Percentiles rank a stretch among this genome's conserved stretches.
phyloP scores from a whole-genome alignment of 2,113 vertebrate genomes.

The Chrysemys picta region DNA sequence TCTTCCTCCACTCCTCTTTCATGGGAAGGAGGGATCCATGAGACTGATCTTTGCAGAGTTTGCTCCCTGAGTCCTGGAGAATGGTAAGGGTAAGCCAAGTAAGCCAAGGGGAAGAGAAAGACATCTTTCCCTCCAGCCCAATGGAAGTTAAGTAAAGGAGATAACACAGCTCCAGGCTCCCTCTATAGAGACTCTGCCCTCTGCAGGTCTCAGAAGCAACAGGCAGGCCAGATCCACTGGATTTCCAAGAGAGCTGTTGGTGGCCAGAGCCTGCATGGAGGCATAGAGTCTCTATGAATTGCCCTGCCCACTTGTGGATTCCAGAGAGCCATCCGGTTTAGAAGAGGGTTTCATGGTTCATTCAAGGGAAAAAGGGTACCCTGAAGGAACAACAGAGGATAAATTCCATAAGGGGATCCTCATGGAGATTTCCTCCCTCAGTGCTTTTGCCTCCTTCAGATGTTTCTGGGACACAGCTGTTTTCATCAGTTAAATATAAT shows the following conservation, averaged over 20 bases:
- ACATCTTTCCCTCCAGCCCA: background rate
- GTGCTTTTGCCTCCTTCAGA: background rate
- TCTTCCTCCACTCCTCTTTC: background rate
- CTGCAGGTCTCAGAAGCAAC: slow-evolving; percentile 5
- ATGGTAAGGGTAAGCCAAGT: background rate
- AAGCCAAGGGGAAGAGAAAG: background rate
- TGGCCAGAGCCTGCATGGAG: background rate
- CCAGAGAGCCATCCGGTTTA: background rate
- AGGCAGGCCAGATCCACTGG: background rate
- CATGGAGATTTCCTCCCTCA: background rate
- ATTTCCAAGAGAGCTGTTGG: background rate
- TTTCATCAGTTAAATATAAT: background rate
- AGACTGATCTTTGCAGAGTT: background rate
- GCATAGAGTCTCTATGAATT: background rate
- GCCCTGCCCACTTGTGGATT: background rate
- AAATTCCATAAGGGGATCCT: background rate
- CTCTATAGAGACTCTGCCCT: background rate
- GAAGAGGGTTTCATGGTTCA: background rate
- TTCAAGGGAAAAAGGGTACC: background rate
- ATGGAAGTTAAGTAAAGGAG: background rate
- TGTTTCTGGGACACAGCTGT: background rate
- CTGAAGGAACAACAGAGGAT: background rate
- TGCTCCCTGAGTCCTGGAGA: background rate
- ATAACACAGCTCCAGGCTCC: background rate
- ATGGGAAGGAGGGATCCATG: background rate